These are phyloP conservation scores for Brachionus sp. DNA, from an alignment of 1,140 invertebrate genomes.

Conservation along the genomic window DNA sequence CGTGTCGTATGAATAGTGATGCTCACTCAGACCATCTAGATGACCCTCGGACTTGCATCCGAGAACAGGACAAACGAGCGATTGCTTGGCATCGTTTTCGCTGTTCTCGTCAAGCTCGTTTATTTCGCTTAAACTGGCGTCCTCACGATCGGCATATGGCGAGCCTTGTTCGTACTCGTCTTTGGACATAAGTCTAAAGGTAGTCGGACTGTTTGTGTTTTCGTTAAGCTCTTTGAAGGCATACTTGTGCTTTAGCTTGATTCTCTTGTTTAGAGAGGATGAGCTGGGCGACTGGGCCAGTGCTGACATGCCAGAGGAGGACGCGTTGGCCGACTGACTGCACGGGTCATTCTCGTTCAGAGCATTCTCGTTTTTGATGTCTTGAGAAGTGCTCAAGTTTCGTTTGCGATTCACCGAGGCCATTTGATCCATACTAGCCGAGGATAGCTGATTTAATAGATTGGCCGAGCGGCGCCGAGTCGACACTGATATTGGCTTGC, in stretches of 20 bases:
- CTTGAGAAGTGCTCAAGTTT: background rate
- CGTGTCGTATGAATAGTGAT: constrained; percentile 38
- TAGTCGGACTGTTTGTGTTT: background rate
- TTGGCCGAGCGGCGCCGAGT: background rate
- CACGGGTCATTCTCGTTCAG: background rate
- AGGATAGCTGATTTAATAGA: background rate
- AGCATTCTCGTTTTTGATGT: background rate
- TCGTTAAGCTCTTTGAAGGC: constrained; percentile 22
- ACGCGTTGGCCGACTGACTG: background rate
- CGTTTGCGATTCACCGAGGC: background rate
- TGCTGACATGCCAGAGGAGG: background rate
- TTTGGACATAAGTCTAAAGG: background rate
- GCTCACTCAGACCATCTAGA: background rate
- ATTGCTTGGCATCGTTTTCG: background rate
- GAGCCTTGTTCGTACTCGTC: constrained; percentile 21
- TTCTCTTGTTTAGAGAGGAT: background rate
- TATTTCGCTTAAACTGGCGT: background rate
- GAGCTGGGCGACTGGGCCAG: background rate
- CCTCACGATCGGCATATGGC: background rate
- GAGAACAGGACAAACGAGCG: constrained; percentile 2
- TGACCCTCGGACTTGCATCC: constrained; percentile 41
- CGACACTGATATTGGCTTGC: background rate
- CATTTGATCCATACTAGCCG: background rate
- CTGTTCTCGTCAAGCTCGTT: background rate
- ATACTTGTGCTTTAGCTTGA: constrained; percentile 19